These are phyloP conservation scores for Thymelicus acteon DNA, from an alignment of 2,888 invertebrate species.

Conservation along the genomic window DNA sequence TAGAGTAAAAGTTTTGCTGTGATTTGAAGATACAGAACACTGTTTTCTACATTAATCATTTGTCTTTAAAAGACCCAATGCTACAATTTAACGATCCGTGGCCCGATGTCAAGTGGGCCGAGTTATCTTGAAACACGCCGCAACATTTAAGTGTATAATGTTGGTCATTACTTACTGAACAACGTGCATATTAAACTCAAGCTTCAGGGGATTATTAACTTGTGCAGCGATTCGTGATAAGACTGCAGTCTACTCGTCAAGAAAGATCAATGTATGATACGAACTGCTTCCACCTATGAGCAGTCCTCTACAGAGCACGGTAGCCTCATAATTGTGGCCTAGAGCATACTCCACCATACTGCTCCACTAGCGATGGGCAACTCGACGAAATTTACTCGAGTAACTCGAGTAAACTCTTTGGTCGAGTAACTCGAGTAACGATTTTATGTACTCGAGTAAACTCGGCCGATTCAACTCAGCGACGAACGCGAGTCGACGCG, in stretches of 20 bases:
- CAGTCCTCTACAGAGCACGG: background rate
- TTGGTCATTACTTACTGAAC: constrained; percentile 8
- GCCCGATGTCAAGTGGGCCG: background rate
- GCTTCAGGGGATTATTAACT: background rate
- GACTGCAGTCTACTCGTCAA: background rate
- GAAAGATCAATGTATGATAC: background rate
- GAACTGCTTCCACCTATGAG: no score
- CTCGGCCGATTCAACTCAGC: no score
- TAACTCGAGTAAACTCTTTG: no score
- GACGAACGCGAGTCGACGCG: no score
- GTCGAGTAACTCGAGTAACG: no score
- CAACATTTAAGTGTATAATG: constrained; percentile 10
- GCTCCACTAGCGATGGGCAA: no score
- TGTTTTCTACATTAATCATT: background rate
- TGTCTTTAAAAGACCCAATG: background rate
- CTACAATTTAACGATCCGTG: constrained; percentile 3
- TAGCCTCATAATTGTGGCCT: no score
- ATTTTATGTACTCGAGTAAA: no score
- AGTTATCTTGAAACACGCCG: constrained; percentile 4
- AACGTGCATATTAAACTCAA: constrained; percentile 10
- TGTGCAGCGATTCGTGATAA: background rate
- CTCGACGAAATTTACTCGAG: no score
- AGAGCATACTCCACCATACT: no score
- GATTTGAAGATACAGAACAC: background rate
- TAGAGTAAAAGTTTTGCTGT: no score